Evolutionary conservation across 2,113 vertebrate species (phyloP).

Genomic region (Toxotes chatareus): DNA sequence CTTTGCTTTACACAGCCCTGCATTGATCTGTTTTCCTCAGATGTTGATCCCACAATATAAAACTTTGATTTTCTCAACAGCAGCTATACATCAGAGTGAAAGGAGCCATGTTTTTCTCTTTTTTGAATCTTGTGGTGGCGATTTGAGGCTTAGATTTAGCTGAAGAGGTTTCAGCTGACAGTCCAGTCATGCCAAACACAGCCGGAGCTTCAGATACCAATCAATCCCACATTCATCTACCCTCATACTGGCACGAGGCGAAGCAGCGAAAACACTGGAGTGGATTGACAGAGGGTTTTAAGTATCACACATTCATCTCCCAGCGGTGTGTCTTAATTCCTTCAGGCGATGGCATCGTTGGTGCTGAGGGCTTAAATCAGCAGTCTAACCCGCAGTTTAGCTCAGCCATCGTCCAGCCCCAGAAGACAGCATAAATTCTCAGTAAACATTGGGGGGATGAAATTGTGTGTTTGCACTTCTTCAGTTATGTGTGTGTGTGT

Average conservation of each 20-base stretch:
- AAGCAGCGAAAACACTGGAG: conserved; percentile 11
- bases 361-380: conserved; percentile 23
- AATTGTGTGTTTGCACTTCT: conserved; percentile 3
- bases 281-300: conserved; percentile 44
- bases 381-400: conserved; percentile 16
- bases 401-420: background rate
- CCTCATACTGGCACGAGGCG: conserved; percentile 9
- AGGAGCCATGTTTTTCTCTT: conserved; percentile 5
- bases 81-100: conserved; percentile 47
- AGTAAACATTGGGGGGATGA: conserved; percentile 8
- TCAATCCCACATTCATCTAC: conserved; percentile 33
- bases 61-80: conserved; percentile 56
- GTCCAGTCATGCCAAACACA: conserved; percentile 9
- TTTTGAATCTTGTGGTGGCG: background rate
- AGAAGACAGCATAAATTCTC: conserved; percentile 34
- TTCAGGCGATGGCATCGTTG: background rate
- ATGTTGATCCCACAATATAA: conserved; percentile 57
- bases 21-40: conserved; percentile 65
- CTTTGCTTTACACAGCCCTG: conserved; percentile 31
- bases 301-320: conserved; percentile 36
- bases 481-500: conserved; percentile 5
- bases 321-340: conserved; percentile 14
- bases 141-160: conserved; percentile 43
- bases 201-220: conserved; percentile 18
- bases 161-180: conserved; percentile 45